A percentile compares a stretch with the other conserved stretches of the same genome.
Evolutionary conservation across 2,888 invertebrate genomes (phyloP).

Genomic region (Penaeus monodon): DNA sequence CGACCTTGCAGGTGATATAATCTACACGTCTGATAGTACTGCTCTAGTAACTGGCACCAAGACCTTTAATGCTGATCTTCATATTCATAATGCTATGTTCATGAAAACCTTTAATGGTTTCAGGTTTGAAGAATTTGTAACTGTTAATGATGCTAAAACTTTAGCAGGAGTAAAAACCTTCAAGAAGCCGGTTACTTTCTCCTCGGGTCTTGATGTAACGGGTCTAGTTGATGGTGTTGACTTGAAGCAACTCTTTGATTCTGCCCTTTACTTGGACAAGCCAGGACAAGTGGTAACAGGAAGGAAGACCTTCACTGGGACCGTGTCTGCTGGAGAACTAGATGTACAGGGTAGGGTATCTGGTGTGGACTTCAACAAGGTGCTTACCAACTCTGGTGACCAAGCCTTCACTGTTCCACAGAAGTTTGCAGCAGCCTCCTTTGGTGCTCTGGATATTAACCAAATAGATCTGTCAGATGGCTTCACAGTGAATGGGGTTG

Average conservation of each 20-base stretch:
- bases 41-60: conserved; percentile 8
- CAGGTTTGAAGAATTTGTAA: background rate
- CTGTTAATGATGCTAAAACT: background rate
- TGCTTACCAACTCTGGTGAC: conserved; percentile 17
- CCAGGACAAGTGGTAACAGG: conserved; percentile 19
- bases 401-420: conserved; percentile 28
- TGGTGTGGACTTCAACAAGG: conserved; percentile 29
- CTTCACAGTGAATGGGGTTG: conserved; percentile 13
- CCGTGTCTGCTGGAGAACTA: background rate
- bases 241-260: background rate
- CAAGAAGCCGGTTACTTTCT: conserved; percentile 2
- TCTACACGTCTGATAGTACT: background rate
- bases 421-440: conserved; percentile 1
- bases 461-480: conserved; percentile 23
- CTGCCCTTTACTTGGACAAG: conserved; percentile 7
- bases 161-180: conserved; percentile 12
- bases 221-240: conserved; percentile 20
- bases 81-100: background rate
- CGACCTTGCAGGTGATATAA: conserved; percentile 1
- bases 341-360: background rate
- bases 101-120: conserved; percentile 10
- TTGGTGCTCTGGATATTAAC: background rate
- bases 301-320: conserved; percentile 11
- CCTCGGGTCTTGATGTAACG: background rate
- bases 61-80: conserved; percentile 4